Percentiles rank a stretch among this genome's conserved stretches.
phyloP scores from a whole-genome alignment of 2,113 vertebrate genomes.

The Dinomys branickii region DNA sequence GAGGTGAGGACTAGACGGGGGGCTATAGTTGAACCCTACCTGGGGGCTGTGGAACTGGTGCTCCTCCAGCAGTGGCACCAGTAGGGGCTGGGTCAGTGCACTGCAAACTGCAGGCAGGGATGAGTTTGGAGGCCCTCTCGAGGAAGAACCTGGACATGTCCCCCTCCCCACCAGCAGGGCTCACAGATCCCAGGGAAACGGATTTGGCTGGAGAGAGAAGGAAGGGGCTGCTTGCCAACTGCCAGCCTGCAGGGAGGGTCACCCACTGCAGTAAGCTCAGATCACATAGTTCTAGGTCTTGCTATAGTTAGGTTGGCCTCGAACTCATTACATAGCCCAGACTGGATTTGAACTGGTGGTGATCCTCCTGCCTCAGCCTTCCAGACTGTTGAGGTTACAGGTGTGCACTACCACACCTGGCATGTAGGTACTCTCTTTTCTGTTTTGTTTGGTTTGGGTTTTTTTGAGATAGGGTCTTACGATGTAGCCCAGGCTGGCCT shows the following conservation, averaged over 20 bases:
- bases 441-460: background rate
- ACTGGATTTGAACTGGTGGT: background rate
- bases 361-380: background rate
- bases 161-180: background rate
- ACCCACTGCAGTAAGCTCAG: background rate
- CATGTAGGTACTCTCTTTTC: background rate
- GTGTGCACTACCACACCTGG: background rate
- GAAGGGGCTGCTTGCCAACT: background rate
- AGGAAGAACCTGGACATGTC: background rate
- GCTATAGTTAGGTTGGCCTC: background rate
- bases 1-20: background rate
- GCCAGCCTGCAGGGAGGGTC: background rate
- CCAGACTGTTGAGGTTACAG: background rate
- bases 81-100: background rate
- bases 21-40: no score
- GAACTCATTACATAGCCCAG: background rate
- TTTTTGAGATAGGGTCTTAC: background rate
- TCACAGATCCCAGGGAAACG: background rate
- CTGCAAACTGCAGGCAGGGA: background rate
- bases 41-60: background rate
- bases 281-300: background rate
- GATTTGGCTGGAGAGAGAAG: background rate
- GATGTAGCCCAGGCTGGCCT: background rate
- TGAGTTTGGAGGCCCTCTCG: rapidly evolving
- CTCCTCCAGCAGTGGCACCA: background rate